A percentile compares a stretch with the other conserved stretches of the same genome.
These are phyloP conservation scores for Synaphobranchus kaupii DNA, from an alignment of 2,797 vertebrate species.

Conservation along the genomic window DNA sequence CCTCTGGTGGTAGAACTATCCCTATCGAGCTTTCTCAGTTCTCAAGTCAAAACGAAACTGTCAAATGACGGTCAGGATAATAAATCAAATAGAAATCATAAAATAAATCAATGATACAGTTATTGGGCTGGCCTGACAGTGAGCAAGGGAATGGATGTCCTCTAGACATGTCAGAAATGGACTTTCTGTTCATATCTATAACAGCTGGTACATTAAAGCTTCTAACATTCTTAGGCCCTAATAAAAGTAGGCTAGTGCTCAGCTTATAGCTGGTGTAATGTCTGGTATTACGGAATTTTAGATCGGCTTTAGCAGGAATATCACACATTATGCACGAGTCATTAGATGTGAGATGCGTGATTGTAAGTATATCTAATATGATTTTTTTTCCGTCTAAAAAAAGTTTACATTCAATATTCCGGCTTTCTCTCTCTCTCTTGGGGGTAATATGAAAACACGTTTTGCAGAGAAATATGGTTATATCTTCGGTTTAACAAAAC, in stretches of 20 bases:
- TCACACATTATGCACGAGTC: not conserved
- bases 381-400: not conserved
- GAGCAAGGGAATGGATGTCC: not conserved
- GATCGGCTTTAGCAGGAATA: not conserved
- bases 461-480: not conserved
- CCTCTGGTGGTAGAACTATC: not conserved
- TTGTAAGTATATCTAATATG: not conserved
- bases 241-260: not conserved
- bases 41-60: not conserved
- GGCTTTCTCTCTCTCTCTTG: not conserved
- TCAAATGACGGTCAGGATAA: not conserved
- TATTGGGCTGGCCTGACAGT: not conserved
- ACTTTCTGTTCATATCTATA: not conserved
- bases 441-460: not conserved
- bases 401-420: not conserved
- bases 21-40: not conserved
- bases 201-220: not conserved
- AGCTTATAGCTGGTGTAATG: not conserved
- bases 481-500: not conserved
- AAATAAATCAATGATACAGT: not conserved
- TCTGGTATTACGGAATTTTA: not conserved
- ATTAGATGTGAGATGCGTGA: not conserved
- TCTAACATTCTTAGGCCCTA: not conserved
- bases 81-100: not conserved
- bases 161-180: not conserved